These are phyloP conservation scores for Sialia sialis DNA, from an alignment of 2,113 vertebrate genomes.

Conservation along the genomic window DNA sequence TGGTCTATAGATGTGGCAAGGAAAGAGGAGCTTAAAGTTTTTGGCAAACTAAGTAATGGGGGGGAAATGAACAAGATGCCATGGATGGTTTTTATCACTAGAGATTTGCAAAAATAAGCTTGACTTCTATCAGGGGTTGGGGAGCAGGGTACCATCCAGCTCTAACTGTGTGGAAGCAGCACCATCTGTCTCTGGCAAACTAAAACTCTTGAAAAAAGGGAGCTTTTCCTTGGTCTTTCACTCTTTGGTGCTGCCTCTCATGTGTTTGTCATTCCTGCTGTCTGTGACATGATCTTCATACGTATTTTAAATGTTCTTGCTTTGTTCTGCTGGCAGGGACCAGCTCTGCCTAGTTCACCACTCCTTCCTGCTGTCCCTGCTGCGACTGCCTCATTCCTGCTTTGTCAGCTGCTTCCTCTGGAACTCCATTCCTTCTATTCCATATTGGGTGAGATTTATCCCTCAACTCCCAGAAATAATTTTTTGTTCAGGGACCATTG, in stretches of 20 bases:
- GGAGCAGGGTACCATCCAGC: background rate
- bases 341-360: background rate
- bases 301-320: background rate
- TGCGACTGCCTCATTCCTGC: background rate
- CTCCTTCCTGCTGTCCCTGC: background rate
- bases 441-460: background rate
- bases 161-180: background rate
- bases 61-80: slow-evolving; percentile 36
- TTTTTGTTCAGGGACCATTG: background rate
- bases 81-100: background rate
- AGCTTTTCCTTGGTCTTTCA: background rate
- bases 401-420: background rate
- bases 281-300: background rate
- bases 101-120: slow-evolving; percentile 12
- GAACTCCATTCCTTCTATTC: background rate
- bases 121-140: background rate
- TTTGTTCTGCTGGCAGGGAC: background rate
- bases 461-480: background rate
- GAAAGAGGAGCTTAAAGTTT: background rate
- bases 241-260: background rate
- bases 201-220: background rate
- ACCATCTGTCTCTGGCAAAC: background rate
- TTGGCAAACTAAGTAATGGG: background rate
- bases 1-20: background rate
- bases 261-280: background rate